phyloP scores from a whole-genome alignment of 2,797 vertebrate genomes.

The Buphagus erythrorhynchus region DNA sequence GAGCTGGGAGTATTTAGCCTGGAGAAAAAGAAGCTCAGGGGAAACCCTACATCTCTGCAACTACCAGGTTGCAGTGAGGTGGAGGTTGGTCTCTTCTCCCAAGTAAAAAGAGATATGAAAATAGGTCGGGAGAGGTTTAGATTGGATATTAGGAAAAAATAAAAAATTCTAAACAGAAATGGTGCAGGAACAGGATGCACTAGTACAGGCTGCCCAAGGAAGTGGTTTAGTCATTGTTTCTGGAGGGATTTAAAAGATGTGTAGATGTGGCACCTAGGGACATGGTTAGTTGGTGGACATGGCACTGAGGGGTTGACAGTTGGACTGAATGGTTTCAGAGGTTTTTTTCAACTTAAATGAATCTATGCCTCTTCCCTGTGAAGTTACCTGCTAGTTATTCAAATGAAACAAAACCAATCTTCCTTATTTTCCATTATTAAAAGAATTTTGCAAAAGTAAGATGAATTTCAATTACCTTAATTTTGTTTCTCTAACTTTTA shows the following conservation, averaged over 20 bases:
- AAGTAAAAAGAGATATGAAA: accelerated
- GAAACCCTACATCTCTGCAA: not conserved
- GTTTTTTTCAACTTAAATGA: not conserved
- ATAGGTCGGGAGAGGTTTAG: too few species aligned
- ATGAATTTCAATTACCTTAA: not conserved
- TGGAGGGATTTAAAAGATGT: not conserved
- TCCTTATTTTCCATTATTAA: not conserved
- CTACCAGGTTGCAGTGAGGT: not conserved
- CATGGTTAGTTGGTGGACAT: not conserved
- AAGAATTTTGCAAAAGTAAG: not conserved
- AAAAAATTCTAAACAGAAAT: not conserved
- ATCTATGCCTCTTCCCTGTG: not conserved
- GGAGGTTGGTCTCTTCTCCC: not conserved
- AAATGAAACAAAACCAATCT: not conserved
- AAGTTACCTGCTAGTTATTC: not conserved
- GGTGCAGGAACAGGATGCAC: not conserved
- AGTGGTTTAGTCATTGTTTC: not conserved
- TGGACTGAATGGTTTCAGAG: not conserved
- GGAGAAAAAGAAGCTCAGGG: not conserved
- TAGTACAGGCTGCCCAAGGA: not conserved
- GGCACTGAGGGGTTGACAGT: not conserved
- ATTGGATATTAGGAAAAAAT: not conserved
- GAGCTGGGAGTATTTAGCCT: not conserved
- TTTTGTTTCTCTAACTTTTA: not conserved
- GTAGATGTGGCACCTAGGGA: not conserved